Evolutionary conservation across 2,113 vertebrate genomes (phyloP).

Genomic region (Percopsis transmontana): DNA sequence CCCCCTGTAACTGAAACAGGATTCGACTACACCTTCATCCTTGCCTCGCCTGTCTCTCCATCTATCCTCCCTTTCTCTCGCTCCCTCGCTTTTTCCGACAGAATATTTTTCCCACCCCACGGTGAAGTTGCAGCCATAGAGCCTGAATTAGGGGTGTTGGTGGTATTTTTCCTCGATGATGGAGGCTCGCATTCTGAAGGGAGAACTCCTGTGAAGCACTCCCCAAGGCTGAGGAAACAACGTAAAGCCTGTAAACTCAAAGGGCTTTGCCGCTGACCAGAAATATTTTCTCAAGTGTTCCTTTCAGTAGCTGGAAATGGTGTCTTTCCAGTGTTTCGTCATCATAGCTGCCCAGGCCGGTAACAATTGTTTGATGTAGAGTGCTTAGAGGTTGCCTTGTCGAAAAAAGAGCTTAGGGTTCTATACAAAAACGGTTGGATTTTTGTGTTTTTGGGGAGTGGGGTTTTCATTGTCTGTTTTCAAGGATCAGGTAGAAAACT

Average conservation of each 20-base stretch:
- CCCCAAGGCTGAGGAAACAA: conserved; percentile 38
- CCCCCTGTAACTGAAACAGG: conserved; percentile 35
- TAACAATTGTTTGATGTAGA: conserved; percentile 32
- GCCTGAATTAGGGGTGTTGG: conserved; percentile 39
- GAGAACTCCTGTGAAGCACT: conserved; percentile 57
- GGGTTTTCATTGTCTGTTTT: conserved; percentile 45
- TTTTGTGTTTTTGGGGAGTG: conserved; percentile 13
- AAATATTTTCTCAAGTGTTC: conserved; percentile 26
- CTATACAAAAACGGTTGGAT: conserved; percentile 17
- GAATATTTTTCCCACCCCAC: background rate
- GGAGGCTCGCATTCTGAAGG: conserved; percentile 52
- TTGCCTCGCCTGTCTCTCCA: conserved; percentile 18
- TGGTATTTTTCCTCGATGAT: conserved; percentile 31
- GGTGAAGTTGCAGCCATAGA: conserved; percentile 32
- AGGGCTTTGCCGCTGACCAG: conserved; percentile 4
- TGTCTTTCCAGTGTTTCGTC: conserved; percentile 34
- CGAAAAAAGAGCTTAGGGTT: conserved; percentile 23
- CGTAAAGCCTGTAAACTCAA: conserved; percentile 40
- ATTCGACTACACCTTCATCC: conserved; percentile 51
- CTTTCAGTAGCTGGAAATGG: conserved; percentile 52
- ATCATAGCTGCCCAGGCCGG: conserved; percentile 29
- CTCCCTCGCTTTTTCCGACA: conserved; percentile 9
- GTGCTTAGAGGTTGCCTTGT: conserved; percentile 22
- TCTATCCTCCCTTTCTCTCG: conserved; percentile 21
- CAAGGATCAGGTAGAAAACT: conserved; percentile 53